Evolutionary conservation across 2,888 invertebrate species (phyloP).

Genomic region (Xanthorhoe spadicearia): DNA sequence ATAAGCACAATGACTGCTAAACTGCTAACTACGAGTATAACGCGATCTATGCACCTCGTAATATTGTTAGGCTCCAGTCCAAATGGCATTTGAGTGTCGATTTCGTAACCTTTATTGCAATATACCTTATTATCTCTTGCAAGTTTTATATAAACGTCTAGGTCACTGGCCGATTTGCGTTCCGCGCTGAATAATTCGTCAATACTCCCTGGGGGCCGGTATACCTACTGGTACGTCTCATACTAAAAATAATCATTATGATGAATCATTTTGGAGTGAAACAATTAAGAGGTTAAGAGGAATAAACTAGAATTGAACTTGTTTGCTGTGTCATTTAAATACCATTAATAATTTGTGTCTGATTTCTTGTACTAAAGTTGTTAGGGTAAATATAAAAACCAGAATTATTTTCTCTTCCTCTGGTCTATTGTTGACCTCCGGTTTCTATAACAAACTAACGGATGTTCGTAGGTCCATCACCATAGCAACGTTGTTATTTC

Average conservation of each 20-base stretch:
- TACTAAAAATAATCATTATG: slow-evolving; percentile 1
- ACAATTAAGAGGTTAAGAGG: background rate
- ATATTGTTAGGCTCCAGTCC: slow-evolving; percentile 9
- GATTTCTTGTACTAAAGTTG: background rate
- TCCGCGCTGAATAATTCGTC: slow-evolving; percentile 5
- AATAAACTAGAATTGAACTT: background rate
- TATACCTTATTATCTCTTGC: slow-evolving; percentile 20
- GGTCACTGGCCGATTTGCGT: slow-evolving; percentile 10
- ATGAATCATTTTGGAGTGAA: background rate
- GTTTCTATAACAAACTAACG: no score
- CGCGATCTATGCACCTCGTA: slow-evolving; percentile 7
- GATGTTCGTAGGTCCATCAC: no score
- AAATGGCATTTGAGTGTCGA: slow-evolving; percentile 24
- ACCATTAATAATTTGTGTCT: background rate
- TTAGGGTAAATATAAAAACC: no score
- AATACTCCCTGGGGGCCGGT: background rate
- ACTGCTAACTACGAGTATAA: background rate
- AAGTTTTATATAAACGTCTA: slow-evolving; percentile 14
- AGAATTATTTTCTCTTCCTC: no score
- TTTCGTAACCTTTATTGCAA: slow-evolving; percentile 35
- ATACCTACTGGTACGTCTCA: background rate
- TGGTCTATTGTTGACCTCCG: no score
- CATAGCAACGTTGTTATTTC: no score
- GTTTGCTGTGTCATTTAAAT: background rate
- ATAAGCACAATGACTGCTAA: background rate